Conservation (phyloP, 2,888 invertebrate genomes). For the Aquatica leii region DNA sequence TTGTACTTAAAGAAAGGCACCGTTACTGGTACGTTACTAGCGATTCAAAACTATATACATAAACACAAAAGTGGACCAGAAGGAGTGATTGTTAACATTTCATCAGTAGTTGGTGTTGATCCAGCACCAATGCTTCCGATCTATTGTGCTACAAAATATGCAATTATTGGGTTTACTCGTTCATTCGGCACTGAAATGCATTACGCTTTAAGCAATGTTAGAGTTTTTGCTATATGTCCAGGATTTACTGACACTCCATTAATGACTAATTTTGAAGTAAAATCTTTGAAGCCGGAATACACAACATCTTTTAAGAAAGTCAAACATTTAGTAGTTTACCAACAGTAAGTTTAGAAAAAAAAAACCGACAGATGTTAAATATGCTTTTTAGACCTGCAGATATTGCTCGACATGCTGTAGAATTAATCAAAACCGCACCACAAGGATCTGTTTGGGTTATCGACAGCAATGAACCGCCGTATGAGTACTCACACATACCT, state of each 20-base stretch:
- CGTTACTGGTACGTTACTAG: slow-evolving; percentile 4
- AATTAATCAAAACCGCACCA: background rate
- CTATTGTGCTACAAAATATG: slow-evolving; percentile 43
- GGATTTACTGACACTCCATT: slow-evolving; percentile 16
- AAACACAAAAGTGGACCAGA: slow-evolving; percentile 42
- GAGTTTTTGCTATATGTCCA: slow-evolving; percentile 43
- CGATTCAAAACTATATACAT: slow-evolving; percentile 32
- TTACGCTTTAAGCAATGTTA: slow-evolving; percentile 34
- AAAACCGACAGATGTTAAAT: too few species aligned
- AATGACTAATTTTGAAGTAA: background rate
- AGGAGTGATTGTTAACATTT: slow-evolving; percentile 46
- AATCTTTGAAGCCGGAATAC: background rate
- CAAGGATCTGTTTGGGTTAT: background rate
- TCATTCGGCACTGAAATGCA: slow-evolving; percentile 25
- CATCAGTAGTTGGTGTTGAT: slow-evolving; percentile 44
- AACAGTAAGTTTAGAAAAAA: background rate
- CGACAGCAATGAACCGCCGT: background rate
- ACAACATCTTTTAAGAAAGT: too few species aligned
- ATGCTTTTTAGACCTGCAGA: background rate
- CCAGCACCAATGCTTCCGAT: slow-evolving; percentile 24
- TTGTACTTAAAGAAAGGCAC: slow-evolving; percentile 12
- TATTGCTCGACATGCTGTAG: background rate
- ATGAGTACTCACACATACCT: background rate
- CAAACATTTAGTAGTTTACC: background rate
- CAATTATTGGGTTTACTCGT: slow-evolving; percentile 39